Conservation (phyloP, 2,888 invertebrate species). For the Escarpia spicata region DNA sequence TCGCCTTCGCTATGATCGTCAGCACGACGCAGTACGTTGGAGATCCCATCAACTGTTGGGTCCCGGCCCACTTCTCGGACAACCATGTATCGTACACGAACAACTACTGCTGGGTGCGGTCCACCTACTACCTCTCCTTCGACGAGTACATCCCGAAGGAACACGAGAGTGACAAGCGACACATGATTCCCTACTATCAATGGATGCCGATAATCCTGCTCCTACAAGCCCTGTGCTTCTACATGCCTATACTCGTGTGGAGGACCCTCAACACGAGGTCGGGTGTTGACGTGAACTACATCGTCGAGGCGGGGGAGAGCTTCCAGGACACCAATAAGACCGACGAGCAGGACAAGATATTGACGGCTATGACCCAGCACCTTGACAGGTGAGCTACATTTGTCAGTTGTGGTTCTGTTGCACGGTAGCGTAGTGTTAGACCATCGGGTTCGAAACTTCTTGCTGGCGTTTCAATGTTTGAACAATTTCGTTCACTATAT, state of each 20-base stretch:
- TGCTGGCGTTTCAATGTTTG: too few relatives aligned
- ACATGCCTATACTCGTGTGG: slow-evolving; percentile 67
- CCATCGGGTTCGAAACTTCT: too few relatives aligned
- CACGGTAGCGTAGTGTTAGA: too few relatives aligned
- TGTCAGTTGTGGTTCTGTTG: too few relatives aligned
- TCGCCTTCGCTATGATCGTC: slow-evolving; percentile 88
- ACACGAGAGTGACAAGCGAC: slow-evolving; percentile 47
- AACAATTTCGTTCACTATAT: too few relatives aligned
- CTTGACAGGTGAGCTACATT: slow-evolving; percentile 42
- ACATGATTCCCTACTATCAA: slow-evolving; percentile 64
- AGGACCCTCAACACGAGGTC: slow-evolving; percentile 65
- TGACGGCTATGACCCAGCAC: slow-evolving; percentile 44
- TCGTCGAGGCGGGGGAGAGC: slow-evolving; percentile 40
- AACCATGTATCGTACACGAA: slow-evolving; percentile 40
- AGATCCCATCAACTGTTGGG: slow-evolving; percentile 45
- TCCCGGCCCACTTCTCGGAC: slow-evolving; percentile 43
- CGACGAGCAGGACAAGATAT: slow-evolving; percentile 56
- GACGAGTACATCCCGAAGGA: slow-evolving; percentile 47
- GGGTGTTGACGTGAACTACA: slow-evolving; percentile 50
- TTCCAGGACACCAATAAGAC: slow-evolving; percentile 36
- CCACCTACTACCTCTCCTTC: slow-evolving; percentile 46
- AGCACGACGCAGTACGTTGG: slow-evolving; percentile 37
- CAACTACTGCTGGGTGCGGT: slow-evolving; percentile 48
- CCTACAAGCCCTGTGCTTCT: slow-evolving; percentile 68
- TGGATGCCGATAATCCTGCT: slow-evolving; percentile 67